These are phyloP conservation scores for Seira musarum DNA, from an alignment of 2,888 invertebrate genomes.

Conservation along the genomic window DNA sequence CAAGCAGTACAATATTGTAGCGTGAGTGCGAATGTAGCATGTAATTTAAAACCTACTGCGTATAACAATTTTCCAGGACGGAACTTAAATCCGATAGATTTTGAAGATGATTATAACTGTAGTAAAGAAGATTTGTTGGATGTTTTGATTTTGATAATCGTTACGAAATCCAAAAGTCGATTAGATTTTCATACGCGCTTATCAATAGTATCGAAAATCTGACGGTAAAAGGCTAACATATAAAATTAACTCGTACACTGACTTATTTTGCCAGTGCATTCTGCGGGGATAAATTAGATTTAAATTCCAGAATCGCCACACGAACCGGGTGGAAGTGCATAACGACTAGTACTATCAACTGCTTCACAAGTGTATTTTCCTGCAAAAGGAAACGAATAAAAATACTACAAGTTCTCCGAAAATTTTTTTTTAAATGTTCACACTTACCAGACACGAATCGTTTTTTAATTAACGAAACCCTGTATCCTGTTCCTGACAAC, in stretches of 20 bases:
- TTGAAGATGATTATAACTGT: no score
- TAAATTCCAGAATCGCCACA: slow-evolving; percentile 24
- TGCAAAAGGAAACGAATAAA: slow-evolving; percentile 70
- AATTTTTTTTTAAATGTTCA: background rate
- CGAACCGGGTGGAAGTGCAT: slow-evolving; percentile 73
- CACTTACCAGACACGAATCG: slow-evolving; percentile 91
- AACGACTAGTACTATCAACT: slow-evolving; percentile 76
- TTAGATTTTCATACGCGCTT: no score
- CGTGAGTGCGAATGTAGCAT: no score
- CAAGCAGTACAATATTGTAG: no score
- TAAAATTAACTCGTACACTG: background rate
- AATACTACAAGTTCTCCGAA: background rate
- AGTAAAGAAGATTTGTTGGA: no score
- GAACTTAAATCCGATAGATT: no score
- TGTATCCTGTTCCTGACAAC: slow-evolving; percentile 90
- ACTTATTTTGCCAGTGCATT: background rate
- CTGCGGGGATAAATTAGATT: slow-evolving; percentile 16
- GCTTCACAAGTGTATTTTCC: slow-evolving; percentile 90
- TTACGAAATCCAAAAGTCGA: no score
- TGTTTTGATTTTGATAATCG: no score
- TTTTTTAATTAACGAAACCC: slow-evolving; percentile 94
- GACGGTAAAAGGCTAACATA: no score
- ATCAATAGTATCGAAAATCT: no score
- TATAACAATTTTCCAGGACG: no score
- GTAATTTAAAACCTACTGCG: no score